Conservation (phyloP, 2,113 vertebrate species). For the Halichoerus grypus region DNA sequence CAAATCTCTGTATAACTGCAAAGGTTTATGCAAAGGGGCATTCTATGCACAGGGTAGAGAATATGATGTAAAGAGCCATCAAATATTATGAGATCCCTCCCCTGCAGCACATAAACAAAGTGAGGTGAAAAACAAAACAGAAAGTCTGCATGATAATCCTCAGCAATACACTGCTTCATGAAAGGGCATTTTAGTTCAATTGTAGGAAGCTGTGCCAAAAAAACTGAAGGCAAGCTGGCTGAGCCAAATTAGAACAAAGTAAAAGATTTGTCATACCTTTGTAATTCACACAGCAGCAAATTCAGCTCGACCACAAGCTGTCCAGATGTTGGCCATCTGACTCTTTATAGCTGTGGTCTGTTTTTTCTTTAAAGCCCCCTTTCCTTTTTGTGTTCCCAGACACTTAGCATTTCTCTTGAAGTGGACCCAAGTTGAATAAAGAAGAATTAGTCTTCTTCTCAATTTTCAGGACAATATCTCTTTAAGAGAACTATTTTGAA, state of each 20-base stretch:
- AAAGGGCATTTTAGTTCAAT: constrained; percentile 65
- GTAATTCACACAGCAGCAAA: constrained; percentile 47
- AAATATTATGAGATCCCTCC: constrained; percentile 47
- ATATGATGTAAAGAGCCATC: constrained; percentile 60
- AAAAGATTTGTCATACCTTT: constrained; percentile 78
- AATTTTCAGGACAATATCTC: constrained; percentile 24
- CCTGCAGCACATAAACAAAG: constrained; percentile 80
- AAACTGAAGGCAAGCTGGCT: constrained; percentile 71
- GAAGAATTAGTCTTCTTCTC: constrained; percentile 58
- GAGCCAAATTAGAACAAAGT: constrained; percentile 75
- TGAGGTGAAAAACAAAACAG: constrained; percentile 82
- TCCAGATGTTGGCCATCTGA: constrained; percentile 74
- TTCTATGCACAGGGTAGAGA: neutral
- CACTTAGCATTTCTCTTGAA: constrained; percentile 49
- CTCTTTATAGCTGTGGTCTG: constrained; percentile 66
- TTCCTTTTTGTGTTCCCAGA: constrained; percentile 52
- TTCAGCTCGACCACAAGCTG: constrained; percentile 36
- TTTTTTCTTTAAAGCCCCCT: constrained; percentile 52
- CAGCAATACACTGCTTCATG: constrained; percentile 44
- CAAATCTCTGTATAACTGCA: neutral
- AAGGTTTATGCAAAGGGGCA: neutral
- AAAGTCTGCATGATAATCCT: constrained; percentile 65
- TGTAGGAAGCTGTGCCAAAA: constrained; percentile 66
- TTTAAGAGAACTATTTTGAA: constrained; percentile 47
- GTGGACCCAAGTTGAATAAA: neutral